A percentile compares a stretch with the other conserved stretches of the same genome.
These are phyloP conservation scores for Hypotaenidia okinawae DNA, from an alignment of 2,797 vertebrate genomes.

Conservation along the genomic window DNA sequence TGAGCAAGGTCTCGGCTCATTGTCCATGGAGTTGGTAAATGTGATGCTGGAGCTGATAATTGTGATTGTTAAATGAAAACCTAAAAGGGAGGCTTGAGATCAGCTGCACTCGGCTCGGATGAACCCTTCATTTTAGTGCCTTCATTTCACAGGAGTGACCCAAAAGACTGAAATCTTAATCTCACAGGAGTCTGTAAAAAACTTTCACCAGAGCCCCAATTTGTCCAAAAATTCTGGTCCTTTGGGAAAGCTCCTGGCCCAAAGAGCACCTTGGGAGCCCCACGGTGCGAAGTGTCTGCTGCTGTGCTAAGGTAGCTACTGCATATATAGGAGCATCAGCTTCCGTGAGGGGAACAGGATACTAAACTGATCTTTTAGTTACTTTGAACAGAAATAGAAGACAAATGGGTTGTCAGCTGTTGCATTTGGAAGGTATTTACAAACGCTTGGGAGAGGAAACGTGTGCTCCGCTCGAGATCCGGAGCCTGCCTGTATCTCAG, in stretches of 20 bases:
- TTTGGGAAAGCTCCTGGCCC: not conserved
- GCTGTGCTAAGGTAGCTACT: accelerated
- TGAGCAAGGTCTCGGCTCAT: not conserved
- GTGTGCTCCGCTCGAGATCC: not conserved
- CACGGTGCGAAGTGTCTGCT: accelerated
- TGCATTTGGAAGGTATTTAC: not conserved
- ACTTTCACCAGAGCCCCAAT: not conserved
- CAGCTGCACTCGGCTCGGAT: accelerated
- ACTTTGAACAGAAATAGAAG: constrained; percentile 23
- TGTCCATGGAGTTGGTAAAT: not conserved
- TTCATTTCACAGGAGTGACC: not conserved
- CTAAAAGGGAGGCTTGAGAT: not conserved
- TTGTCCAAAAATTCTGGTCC: not conserved
- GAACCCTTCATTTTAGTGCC: not conserved
- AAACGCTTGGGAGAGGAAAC: constrained; percentile 26
- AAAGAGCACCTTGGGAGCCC: not conserved
- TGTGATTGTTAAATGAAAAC: not conserved
- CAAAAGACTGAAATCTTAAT: not conserved
- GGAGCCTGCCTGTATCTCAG: not conserved
- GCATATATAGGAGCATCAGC: not conserved
- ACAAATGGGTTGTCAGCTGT: constrained; percentile 3
- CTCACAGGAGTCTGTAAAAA: not conserved
- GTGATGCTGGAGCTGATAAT: not conserved
- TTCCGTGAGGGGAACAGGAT: not conserved
- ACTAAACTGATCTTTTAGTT: constrained; percentile 1